Percentiles rank a stretch among this genome's conserved stretches.
Conservation (phyloP, 2,888 invertebrate species). For the Azorinus chamasolen region DNA sequence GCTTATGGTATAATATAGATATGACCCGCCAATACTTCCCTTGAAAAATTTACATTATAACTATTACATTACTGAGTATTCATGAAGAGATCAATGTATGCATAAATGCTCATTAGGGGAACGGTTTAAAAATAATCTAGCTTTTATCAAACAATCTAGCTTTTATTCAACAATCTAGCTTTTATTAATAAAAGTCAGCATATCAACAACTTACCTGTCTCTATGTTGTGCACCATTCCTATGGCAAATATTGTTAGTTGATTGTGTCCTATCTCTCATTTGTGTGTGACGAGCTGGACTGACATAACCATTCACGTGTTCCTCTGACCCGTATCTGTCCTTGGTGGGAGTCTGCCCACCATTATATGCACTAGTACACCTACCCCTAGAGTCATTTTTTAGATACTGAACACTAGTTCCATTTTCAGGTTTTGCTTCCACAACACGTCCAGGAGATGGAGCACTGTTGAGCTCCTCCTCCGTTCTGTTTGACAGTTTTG, state of each 20-base stretch:
- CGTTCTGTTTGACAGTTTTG: conserved; percentile 79
- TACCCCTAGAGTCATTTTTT: background rate
- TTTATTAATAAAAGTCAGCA: no score
- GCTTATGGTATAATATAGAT: no score
- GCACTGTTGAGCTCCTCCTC: conserved; percentile 70
- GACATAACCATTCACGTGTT: conserved; percentile 13
- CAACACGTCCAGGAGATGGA: conserved; percentile 78
- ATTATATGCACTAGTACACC: conserved; percentile 3
- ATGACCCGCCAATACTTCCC: no score
- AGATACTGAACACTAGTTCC: background rate
- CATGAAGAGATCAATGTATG: no score
- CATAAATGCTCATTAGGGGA: no score
- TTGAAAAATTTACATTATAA: no score
- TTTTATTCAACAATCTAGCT: no score
- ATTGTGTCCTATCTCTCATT: conserved; percentile 17
- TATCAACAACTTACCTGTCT: conserved; percentile 11
- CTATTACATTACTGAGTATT: no score
- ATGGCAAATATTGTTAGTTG: background rate
- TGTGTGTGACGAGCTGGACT: conserved; percentile 43
- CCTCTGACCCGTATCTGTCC: conserved; percentile 24
- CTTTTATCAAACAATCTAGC: no score
- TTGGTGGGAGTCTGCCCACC: conserved; percentile 21
- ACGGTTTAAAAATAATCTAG: no score
- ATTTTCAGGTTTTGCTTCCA: conserved; percentile 50
- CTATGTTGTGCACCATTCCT: background rate